Evolutionary conservation across 2,888 invertebrate species (phyloP).

Genomic region (Cephus nigrinus): DNA sequence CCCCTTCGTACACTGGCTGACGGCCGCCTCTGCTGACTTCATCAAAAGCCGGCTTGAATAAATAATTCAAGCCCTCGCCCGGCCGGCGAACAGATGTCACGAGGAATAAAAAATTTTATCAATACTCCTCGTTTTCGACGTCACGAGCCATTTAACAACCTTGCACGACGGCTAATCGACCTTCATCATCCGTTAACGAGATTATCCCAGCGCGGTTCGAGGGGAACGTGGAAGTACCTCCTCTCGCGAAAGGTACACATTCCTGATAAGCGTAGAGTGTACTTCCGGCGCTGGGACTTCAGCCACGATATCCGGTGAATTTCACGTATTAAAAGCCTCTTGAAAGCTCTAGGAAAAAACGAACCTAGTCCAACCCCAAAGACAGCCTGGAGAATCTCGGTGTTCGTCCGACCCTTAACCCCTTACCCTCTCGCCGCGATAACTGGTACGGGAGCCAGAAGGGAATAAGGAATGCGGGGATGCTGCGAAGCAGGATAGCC

Average conservation of each 20-base stretch:
- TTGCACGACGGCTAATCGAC: neutral
- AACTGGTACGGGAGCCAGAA: neutral
- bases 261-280: neutral
- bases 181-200: neutral
- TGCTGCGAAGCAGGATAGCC: neutral
- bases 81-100: conserved; percentile 8
- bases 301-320: neutral
- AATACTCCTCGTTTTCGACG: neutral
- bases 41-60: conserved; percentile 21
- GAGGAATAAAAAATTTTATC: conserved; percentile 7
- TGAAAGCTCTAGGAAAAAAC: neutral
- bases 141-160: neutral
- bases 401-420: neutral
- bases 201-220: neutral
- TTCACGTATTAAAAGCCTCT: neutral
- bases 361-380: neutral
- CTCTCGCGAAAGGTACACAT: neutral
- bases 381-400: neutral
- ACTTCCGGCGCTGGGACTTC: neutral
- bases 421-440: neutral
- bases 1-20: neutral
- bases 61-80: conserved; percentile 15
- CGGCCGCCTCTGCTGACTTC: conserved; percentile 15
- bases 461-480: neutral
- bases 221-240: neutral